Evolutionary conservation across 1,140 invertebrate species (phyloP), one percentile per base, ranked within the genome.

Genomic region (Zaprionus taronus): DNA sequence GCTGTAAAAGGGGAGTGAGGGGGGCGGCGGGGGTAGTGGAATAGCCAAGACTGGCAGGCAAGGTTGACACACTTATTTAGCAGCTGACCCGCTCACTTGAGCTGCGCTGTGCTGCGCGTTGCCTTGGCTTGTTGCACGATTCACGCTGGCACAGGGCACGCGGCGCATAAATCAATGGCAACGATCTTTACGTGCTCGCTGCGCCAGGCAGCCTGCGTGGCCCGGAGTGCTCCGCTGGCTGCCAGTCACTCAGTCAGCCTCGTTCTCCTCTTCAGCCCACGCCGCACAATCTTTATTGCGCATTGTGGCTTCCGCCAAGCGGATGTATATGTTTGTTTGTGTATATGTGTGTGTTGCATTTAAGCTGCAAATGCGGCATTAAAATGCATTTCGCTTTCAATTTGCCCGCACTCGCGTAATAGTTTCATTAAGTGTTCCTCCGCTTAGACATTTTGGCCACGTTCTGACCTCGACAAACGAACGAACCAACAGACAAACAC

Each of bases 301-400:
- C 79, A 80, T 85, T 90, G 85, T 79, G 85, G 85, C 72, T 89
- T 81, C 78, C 81, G 74, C 36, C 57, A 55, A 28, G 63, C 56
- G 74, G 55, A 70, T 44, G 38, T 71, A 36, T 60, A 53, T 55
- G 22, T 44, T 36, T 53, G 70, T 49, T 24, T 68, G 31, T 31
- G 44, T 53, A 22, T 49, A 20, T 41, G 44, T 36, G 49, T 53
- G 70, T 34, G 34, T 49, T 69, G 67, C 77, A 80, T 83, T 83
- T 87, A 83, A 89, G 84, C 72, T 78, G 76, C 83, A 82, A 87
- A 84, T 82, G 81, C 66, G 70, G 85, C 79, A 90, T 90, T 90
- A 90, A 90, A 90, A 90, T 90, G 85, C 85, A 90, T 90, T 90
- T 90, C 76, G 73, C 85, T 90, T 90, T 90, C 85, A 90, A 90